Percentiles rank a stretch among this genome's conserved stretches.
phyloP scores from a whole-genome alignment of 2,888 invertebrate species.

The Meloe dianella region DNA sequence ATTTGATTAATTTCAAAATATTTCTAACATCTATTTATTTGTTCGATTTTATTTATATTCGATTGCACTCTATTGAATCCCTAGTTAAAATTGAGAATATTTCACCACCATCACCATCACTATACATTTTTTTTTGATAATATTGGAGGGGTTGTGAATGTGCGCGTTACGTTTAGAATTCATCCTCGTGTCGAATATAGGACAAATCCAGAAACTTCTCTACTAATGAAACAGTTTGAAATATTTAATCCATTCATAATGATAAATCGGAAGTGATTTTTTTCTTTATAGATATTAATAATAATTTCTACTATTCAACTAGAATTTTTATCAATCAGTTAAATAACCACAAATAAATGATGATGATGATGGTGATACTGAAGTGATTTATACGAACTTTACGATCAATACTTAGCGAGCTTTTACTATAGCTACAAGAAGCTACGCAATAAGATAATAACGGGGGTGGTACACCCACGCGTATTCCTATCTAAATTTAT shows the following conservation, averaged over 20 bases:
- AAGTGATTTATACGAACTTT: background rate
- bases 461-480: background rate
- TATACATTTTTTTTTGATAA: background rate
- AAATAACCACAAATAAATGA: background rate
- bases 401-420: background rate
- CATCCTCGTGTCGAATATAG: background rate
- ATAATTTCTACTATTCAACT: no score
- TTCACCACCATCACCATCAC: background rate
- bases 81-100: no score
- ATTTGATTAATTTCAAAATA: no score
- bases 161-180: background rate
- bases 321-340: background rate
- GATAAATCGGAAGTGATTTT: no score
- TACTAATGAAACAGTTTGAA: background rate
- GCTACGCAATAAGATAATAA: constrained; percentile 5
- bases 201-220: background rate
- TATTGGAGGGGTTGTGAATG: background rate
- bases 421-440: background rate
- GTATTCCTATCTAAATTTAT: background rate
- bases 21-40: no score
- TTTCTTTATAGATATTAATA: no score
- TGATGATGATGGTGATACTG: background rate
- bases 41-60: no score
- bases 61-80: no score
- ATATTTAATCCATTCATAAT: background rate